Base-by-base conservation (phyloP, 2,797 vertebrate genomes). In the Pampus argenteus region DNA sequence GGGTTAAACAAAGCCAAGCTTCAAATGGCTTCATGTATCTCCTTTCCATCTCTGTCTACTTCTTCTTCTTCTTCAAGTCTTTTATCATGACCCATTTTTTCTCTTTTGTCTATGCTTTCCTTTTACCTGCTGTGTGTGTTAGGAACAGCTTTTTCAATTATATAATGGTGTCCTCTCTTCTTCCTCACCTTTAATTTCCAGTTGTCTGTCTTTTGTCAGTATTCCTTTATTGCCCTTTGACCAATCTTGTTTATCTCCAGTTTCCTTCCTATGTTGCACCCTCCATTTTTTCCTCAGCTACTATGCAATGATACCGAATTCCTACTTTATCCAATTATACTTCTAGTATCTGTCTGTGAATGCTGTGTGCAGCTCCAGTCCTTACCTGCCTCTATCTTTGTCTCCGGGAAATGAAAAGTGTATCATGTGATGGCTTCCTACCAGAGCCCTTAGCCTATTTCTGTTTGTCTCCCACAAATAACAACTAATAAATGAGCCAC, bases 21-120 rank as follows among this genome's bases (percentile, higher is more conserved):
- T 66, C 71, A 45, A 78, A 69, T 57, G 57, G 71, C 81, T 85
- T 78, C 79, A 83, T 84, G 49, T 63, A 49, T 81, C 78, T 80
- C 63, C 49, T 84, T 34, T 75, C 76, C 51, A 61, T 79, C 75
- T 34, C 51, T 2, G 28, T 42, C 54, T 56, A n/a, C 55, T 17
- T 26, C 14, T 55, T 29, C 1, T 31, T 63, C 59, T 63, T 34
- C 45, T 57, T 57, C 14, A 23, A 38, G 29, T 26, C n/a, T 42
- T 29, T 25, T 38, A n/a, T 50, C 3, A 9, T 31, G 23, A 3
- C 15, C 13, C 1, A 4, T 8, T 26, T 57, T 15, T 23, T 7
- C 2, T 23, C 17, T 60, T 15, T 38, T 17, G 4, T 28, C 45
- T 14, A 20, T 23, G 11, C 10, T 36, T 47, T 45, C 44, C 2